phyloP scores from a whole-genome alignment of 2,113 vertebrate species.

The Peromyscus leucopus region DNA sequence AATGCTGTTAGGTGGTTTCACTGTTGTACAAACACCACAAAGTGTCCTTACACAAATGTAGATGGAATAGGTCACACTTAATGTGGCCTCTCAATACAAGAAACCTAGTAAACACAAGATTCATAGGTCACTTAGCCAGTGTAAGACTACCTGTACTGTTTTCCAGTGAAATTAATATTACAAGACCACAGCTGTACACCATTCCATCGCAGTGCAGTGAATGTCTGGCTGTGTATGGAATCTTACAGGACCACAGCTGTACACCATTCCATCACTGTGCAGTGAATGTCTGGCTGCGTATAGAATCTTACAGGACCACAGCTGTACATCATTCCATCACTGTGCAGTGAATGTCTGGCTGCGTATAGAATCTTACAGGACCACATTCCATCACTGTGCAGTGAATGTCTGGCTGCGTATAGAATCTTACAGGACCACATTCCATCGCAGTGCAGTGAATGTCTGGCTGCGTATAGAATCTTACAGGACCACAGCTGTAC shows the following conservation, averaged over 20 bases:
- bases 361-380: too few relatives aligned
- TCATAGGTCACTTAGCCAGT: not conserved
- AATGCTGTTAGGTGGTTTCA: too few relatives aligned
- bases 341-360: too few relatives aligned
- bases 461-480: not conserved
- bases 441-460: too few relatives aligned
- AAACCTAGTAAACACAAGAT: not conserved
- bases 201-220: too few relatives aligned
- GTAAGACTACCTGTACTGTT: not conserved
- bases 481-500: not conserved
- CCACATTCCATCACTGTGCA: too few relatives aligned
- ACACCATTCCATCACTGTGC: too few relatives aligned
- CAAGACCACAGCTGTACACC: too few relatives aligned
- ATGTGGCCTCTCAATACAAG: not conserved
- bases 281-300: not conserved
- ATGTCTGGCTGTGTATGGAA: too few relatives aligned
- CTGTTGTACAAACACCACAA: not conserved
- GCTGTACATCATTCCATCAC: too few relatives aligned
- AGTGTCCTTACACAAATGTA: not conserved
- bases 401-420: too few relatives aligned
- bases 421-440: not conserved
- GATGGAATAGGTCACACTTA: not conserved
- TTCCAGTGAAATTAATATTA: not conserved
- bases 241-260: not conserved
- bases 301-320: not conserved